Evolutionary conservation across 2,797 vertebrate genomes (phyloP).

Genomic region (Chiloscyllium punctatum): DNA sequence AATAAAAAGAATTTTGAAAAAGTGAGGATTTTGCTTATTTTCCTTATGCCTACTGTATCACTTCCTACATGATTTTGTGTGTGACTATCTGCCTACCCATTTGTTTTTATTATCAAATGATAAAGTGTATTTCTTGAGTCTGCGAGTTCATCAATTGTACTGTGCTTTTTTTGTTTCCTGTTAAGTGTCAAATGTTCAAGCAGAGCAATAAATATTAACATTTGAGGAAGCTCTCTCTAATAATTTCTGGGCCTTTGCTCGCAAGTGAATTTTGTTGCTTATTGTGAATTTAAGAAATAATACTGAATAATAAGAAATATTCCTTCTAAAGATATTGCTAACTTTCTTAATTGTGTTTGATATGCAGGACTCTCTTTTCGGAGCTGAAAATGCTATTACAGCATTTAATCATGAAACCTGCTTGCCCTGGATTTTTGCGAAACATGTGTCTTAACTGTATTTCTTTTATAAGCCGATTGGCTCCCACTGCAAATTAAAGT

Average conservation of each 20-base stretch:
- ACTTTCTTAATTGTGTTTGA: constrained; percentile 39
- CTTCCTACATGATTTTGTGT: not conserved
- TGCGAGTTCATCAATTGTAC: not conserved
- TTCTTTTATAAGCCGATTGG: constrained; percentile 91
- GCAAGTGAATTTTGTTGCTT: not conserved
- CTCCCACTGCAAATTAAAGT: constrained; percentile 70
- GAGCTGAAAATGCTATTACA: constrained; percentile 90
- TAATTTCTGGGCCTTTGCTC: not conserved
- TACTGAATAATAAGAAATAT: not conserved
- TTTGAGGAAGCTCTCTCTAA: not conserved
- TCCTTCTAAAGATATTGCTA: not conserved
- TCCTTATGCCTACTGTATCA: too few relatives aligned
- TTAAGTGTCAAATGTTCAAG: not conserved
- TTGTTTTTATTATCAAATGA: not conserved
- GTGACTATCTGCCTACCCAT: not conserved
- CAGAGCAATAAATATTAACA: not conserved
- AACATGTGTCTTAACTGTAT: constrained; percentile 91
- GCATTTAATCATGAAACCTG: constrained; percentile 92
- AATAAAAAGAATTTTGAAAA: too few relatives aligned
- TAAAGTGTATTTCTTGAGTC: not conserved
- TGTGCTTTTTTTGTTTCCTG: not conserved
- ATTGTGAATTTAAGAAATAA: not conserved
- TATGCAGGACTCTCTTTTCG: constrained; percentile 83
- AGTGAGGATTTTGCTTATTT: not conserved
- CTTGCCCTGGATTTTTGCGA: constrained; percentile 86